These are phyloP conservation scores for Cettia cetti DNA, from an alignment of 2,113 vertebrate species.

Conservation along the genomic window DNA sequence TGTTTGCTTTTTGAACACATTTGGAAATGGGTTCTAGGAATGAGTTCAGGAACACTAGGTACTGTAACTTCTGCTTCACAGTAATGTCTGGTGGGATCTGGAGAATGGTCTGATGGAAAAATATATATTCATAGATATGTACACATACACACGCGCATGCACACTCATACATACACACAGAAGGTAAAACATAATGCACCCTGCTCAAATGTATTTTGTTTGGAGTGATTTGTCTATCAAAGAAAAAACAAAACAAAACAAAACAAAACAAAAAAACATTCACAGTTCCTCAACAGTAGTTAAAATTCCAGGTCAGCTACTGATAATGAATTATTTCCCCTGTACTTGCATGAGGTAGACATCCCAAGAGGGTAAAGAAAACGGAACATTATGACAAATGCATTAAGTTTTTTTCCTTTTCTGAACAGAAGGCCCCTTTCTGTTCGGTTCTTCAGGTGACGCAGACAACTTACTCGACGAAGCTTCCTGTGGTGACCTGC, in stretches of 20 bases:
- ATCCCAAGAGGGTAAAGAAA: conserved; percentile 69
- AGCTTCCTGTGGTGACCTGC: conserved; percentile 83
- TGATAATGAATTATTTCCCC: conserved; percentile 74
- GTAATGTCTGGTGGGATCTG: conserved; percentile 12
- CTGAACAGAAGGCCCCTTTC: conserved; percentile 86
- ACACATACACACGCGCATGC: conserved; percentile 37
- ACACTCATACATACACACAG: not conserved
- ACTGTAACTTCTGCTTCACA: conserved; percentile 50
- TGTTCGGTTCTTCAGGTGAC: conserved; percentile 86
- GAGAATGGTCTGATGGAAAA: conserved; percentile 26
- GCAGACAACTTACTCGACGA: conserved; percentile 77
- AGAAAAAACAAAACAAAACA: not conserved
- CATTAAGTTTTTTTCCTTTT: conserved; percentile 91
- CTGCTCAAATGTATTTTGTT: conserved; percentile 70
- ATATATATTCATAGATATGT: conserved; percentile 31
- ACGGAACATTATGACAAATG: conserved; percentile 1
- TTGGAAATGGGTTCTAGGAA: conserved; percentile 32
- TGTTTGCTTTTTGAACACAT: not conserved
- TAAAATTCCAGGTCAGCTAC: conserved; percentile 74
- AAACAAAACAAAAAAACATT: conserved; percentile 58
- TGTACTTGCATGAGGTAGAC: conserved; percentile 83
- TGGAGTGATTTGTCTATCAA: conserved; percentile 78
- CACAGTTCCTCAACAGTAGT: conserved; percentile 81
- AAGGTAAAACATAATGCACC: conserved; percentile 65
- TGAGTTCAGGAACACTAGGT: conserved; percentile 15